phyloP scores from a whole-genome alignment of 2,797 vertebrate species.

The Carapus acus region DNA sequence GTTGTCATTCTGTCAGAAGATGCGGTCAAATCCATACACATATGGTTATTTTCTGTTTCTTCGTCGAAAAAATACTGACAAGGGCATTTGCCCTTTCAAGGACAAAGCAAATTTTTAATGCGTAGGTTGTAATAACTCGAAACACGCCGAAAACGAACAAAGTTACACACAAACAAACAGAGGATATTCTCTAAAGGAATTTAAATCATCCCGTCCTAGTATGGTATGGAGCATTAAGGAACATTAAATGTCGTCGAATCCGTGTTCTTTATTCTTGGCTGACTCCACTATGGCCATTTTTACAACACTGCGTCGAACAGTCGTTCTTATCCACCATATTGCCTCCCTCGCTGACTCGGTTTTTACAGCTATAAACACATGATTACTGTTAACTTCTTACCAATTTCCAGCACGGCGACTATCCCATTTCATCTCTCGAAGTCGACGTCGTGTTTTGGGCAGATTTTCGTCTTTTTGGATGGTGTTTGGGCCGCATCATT shows the following conservation, averaged over 20 bases:
- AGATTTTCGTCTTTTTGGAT: constrained; percentile 47
- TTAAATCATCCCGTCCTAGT: constrained; percentile 33
- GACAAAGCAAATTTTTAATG: constrained; percentile 83
- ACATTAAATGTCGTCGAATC: background rate
- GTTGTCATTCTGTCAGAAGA: constrained; percentile 8
- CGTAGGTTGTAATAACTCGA: constrained; percentile 69
- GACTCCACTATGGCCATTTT: constrained; percentile 78
- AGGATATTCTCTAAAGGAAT: constrained; percentile 27
- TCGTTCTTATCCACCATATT: constrained; percentile 79
- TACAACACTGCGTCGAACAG: constrained; percentile 66
- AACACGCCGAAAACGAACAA: constrained; percentile 46
- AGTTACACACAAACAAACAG: constrained; percentile 19
- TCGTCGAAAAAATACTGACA: constrained; percentile 59
- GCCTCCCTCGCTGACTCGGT: constrained; percentile 42
- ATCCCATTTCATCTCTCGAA: constrained; percentile 49
- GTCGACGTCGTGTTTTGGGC: constrained; percentile 21
- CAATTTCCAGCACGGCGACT: constrained; percentile 40
- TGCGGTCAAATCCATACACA: constrained; percentile 34
- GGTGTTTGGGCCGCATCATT: constrained; percentile 30
- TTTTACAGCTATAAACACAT: constrained; percentile 31
- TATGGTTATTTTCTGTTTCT: constrained; percentile 32
- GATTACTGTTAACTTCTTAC: constrained; percentile 63
- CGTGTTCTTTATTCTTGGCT: constrained; percentile 53
- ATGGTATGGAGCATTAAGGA: constrained; percentile 10
- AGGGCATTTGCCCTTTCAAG: constrained; percentile 78